Percentiles rank a stretch among this genome's conserved stretches.
phyloP scores from a whole-genome alignment of 1,140 invertebrate genomes.

The Megalonaias nervosa region DNA sequence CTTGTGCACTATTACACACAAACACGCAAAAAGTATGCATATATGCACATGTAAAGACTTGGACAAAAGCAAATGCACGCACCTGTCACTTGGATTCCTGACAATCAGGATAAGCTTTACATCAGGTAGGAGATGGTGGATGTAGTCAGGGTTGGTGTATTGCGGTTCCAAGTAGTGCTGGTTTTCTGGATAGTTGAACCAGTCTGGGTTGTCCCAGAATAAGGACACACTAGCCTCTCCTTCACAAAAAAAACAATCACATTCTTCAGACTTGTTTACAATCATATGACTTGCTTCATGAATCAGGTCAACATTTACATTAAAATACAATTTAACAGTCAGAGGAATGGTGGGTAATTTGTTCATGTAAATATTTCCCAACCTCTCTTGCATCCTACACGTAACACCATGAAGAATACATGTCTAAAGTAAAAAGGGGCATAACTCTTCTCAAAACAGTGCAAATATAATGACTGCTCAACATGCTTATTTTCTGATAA shows the following conservation, averaged over 20 bases:
- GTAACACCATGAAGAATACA: background rate
- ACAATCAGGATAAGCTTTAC: constrained; percentile 61
- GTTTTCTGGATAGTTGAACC: constrained; percentile 60
- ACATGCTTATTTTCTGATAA: no score
- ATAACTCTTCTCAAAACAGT: background rate
- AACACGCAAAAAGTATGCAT: background rate
- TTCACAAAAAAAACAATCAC: constrained; percentile 26
- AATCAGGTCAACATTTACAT: background rate
- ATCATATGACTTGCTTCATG: background rate
- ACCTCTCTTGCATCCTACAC: background rate
- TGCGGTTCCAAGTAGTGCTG: constrained; percentile 44
- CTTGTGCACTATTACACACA: background rate
- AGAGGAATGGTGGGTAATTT: background rate
- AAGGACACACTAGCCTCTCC: constrained; percentile 64
- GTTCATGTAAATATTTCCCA: no score
- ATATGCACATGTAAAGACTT: background rate
- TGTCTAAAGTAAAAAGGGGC: background rate
- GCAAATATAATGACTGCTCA: background rate
- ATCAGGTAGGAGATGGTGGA: constrained; percentile 55
- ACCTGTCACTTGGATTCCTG: constrained; percentile 63
- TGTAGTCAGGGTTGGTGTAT: constrained; percentile 57
- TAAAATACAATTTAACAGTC: background rate
- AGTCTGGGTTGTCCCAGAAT: constrained; percentile 64
- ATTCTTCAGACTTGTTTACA: background rate
- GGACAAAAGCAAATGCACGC: constrained; percentile 2